Base-by-base conservation (phyloP, 2,113 vertebrate species). In the Chionis minor region DNA sequence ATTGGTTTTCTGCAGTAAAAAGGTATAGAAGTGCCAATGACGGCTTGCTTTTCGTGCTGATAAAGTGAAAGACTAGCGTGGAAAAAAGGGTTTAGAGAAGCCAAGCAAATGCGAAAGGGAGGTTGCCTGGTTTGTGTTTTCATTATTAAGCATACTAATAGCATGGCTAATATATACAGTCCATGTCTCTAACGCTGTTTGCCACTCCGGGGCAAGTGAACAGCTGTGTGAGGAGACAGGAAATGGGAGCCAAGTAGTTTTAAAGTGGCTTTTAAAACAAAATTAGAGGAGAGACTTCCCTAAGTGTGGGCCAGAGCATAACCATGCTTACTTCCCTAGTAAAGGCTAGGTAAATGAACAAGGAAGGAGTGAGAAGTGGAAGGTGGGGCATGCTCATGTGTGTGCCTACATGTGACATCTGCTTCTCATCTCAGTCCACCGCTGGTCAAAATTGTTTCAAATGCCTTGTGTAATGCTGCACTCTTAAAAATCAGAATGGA, bases 181-280 rank as follows among this genome's bases (percentile, higher is more conserved):
- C 22, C 55, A 28, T 70, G 63, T 23, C 44, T 69, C 35, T 72
- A 51, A 23, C 12, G 11, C 59, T 73, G 35, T 71, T 86, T 87
- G 70, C 27, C 24, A 86, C 63, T 81, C 22, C 12, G 73, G 72
- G 32, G 44, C 32, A 78, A 81, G 45, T 13, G 16, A 80, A 28
- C 44, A 88, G 75, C 71, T 92, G 55, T 62, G 51, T 38, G 69
- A 89, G 73, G 72, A 88, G 91, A 32, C 26, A 42, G 70, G 49
- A 90, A 93, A n/a, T 5, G 1, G 38, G 56, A 71, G 32, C 11
- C 13, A n/a, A 8, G 9, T 9, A 66, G 62, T 56, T 59, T 30
- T 45, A 20, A 63, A 52, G 56, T 47, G 38, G 17, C 32, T 55
- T 92, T 78, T 56, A 33, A 65, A 96, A 33, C 12, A 67, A 72